Evolutionary conservation across 2,797 vertebrate species (phyloP).

Genomic region (Chaunax sp.): DNA sequence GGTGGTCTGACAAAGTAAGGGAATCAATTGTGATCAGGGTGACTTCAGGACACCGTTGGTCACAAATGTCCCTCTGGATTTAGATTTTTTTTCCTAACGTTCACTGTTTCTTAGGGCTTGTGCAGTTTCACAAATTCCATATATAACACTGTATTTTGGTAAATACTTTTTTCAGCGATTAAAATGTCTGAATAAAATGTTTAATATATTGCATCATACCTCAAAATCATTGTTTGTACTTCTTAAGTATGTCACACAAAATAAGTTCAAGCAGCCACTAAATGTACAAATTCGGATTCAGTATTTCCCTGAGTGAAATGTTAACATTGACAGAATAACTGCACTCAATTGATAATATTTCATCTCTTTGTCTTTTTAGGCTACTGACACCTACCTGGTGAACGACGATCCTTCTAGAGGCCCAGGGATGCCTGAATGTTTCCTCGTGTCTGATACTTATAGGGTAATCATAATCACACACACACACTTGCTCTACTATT

Average conservation of each 20-base stretch:
- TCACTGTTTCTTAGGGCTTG: not conserved
- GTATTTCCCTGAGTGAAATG: too few species aligned
- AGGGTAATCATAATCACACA: conserved; percentile 78
- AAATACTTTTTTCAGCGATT: not conserved
- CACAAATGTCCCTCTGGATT: not conserved
- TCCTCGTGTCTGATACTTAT: conserved; percentile 87
- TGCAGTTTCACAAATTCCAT: not conserved
- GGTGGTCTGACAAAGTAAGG: not conserved
- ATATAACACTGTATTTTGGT: not conserved
- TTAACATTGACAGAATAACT: conserved; percentile 1
- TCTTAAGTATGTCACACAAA: not conserved
- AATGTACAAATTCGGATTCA: too few species aligned
- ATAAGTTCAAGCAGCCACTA: not conserved
- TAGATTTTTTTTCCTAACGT: not conserved
- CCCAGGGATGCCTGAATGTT: conserved; percentile 86
- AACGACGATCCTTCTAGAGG: conserved; percentile 85
- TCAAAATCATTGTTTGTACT: not conserved
- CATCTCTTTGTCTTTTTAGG: conserved; percentile 70
- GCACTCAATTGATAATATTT: not conserved
- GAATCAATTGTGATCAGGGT: not conserved
- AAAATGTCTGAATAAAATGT: not conserved
- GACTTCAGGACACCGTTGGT: not conserved
- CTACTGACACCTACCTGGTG: conserved; percentile 87
- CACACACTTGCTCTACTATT: conserved; percentile 14
- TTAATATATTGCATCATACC: not conserved